Conservation (phyloP, 2,797 vertebrate species). For the Syndactyla subalaris region DNA sequence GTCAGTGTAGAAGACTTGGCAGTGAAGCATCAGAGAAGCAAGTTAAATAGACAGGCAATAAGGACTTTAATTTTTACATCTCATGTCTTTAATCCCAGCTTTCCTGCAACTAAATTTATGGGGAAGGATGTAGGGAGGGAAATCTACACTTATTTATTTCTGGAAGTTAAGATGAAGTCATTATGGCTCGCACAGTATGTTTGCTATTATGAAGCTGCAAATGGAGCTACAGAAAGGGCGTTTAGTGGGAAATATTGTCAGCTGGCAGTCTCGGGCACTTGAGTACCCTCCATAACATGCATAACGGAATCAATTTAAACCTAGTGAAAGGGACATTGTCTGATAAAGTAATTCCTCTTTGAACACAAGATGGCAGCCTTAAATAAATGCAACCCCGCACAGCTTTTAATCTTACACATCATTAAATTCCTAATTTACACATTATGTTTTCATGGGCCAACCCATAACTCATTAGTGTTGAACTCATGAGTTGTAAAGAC, state of each 20-base stretch:
- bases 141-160: constrained; percentile 12
- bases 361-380: constrained; percentile 88
- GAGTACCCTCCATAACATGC: constrained; percentile 58
- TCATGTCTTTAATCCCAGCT: background rate
- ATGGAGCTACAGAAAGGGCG: constrained; percentile 23
- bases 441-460: constrained; percentile 86
- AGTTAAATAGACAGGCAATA: background rate
- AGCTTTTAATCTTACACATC: constrained; percentile 87
- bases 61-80: background rate
- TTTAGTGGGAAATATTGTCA: constrained; percentile 56
- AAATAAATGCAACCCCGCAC: constrained; percentile 84
- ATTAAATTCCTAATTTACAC: constrained; percentile 89
- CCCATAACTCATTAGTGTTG: constrained; percentile 87
- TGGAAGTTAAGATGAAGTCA: constrained; percentile 26
- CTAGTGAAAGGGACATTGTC: constrained; percentile 73
- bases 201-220: constrained; percentile 33
- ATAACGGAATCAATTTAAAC: constrained; percentile 68
- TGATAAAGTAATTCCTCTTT: constrained; percentile 81
- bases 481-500: constrained; percentile 84
- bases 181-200: constrained; percentile 6
- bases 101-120: background rate
- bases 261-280: constrained; percentile 50
- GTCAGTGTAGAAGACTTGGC: background rate
- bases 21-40: background rate
- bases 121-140: background rate